Percentiles rank a stretch among this genome's conserved stretches.
phyloP scores from a whole-genome alignment of 2,113 vertebrate species.

The Oncorhynchus nerka region DNA sequence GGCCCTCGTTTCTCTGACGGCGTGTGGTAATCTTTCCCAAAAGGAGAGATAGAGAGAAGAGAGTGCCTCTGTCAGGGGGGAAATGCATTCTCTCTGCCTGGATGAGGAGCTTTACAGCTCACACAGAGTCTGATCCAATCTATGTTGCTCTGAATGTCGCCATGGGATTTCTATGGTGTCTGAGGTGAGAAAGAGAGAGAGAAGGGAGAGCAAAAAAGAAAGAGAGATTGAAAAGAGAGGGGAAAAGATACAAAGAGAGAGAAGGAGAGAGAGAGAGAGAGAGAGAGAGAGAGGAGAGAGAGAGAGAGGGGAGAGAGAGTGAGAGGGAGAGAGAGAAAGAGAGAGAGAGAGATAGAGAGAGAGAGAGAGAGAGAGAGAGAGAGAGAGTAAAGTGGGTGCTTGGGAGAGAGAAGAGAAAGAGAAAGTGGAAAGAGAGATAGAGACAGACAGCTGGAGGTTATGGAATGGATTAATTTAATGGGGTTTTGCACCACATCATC shows the following conservation, averaged over 20 bases:
- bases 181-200: background rate
- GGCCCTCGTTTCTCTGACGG: slow-evolving; percentile 28
- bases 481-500: slow-evolving; percentile 39
- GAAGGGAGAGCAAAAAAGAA: background rate
- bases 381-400: slow-evolving; percentile 8
- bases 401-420: background rate
- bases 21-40: slow-evolving; percentile 42
- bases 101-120: slow-evolving; percentile 18
- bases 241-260: background rate
- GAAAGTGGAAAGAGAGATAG: slow-evolving; percentile 2
- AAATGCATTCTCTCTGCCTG: slow-evolving; percentile 45
- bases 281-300: background rate
- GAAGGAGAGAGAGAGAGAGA: background rate
- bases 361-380: background rate
- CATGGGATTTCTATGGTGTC: slow-evolving; percentile 16
- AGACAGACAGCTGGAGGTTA: slow-evolving; percentile 24
- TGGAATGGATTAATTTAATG: slow-evolving; percentile 50
- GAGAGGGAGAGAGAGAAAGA: too few relatives aligned
- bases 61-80: slow-evolving; percentile 27
- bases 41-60: slow-evolving; percentile 18
- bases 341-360: background rate
- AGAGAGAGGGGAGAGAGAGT: too few relatives aligned
- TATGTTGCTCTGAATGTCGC: slow-evolving; percentile 44
- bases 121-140: slow-evolving; percentile 48
- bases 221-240: too few relatives aligned